Conservation (phyloP, 2,113 vertebrate genomes). For the Phasianus colchicus region DNA sequence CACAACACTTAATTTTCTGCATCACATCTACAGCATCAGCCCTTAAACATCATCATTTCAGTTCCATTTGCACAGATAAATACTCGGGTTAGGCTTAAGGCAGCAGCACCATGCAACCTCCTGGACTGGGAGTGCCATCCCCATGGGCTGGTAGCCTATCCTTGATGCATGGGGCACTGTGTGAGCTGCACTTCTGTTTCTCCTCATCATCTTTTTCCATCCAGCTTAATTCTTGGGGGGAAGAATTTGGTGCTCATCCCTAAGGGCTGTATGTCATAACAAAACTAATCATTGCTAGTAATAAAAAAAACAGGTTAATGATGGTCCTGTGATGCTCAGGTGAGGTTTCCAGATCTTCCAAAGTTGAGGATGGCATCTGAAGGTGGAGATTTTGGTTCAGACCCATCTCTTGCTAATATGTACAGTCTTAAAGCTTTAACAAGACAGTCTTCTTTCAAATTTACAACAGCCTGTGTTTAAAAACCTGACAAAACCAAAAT, state of each 20-base stretch:
- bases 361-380: neutral
- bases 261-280: neutral
- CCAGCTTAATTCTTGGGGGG: neutral
- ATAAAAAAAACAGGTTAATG: neutral
- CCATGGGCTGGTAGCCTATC: neutral
- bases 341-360: neutral
- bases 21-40: neutral
- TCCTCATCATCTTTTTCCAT: neutral
- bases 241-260: neutral
- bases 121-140: neutral
- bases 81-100: neutral
- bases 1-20: neutral
- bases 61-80: neutral
- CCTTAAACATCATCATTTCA: neutral
- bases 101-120: neutral
- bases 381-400: neutral
- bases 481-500: conserved; percentile 84
- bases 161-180: neutral
- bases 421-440: conserved; percentile 66
- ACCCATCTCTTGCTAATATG: conserved; percentile 54
- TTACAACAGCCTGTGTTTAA: conserved; percentile 81
- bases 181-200: neutral
- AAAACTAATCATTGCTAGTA: neutral
- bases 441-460: conserved; percentile 79
- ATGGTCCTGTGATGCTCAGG: neutral